These are phyloP conservation scores for Meta bourneti DNA, from an alignment of 2,888 invertebrate species.

Conservation along the genomic window DNA sequence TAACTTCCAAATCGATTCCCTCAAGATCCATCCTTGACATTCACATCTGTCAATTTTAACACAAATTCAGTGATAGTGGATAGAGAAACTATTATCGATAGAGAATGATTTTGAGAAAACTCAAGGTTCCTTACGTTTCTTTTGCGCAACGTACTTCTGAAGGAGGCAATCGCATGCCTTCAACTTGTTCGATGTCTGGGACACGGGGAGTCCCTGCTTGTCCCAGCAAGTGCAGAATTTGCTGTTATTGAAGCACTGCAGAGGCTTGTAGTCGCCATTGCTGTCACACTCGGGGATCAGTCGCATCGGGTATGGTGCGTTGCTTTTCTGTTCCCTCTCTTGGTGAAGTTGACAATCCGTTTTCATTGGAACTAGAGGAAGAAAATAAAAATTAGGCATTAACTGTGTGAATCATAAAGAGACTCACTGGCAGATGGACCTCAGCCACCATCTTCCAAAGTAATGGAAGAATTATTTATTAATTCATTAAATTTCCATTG, in stretches of 20 bases:
- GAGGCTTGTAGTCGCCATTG: constrained; percentile 53
- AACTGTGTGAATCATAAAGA: no score
- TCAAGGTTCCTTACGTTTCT: constrained; percentile 28
- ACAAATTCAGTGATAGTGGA: no score
- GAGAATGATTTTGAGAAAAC: neutral
- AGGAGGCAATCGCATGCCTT: constrained; percentile 40
- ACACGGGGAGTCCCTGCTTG: constrained; percentile 30
- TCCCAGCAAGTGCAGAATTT: constrained; percentile 54
- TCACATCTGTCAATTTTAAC: no score
- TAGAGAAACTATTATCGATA: neutral
- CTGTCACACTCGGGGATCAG: constrained; percentile 58
- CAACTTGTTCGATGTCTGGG: constrained; percentile 28
- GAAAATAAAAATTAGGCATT: no score
- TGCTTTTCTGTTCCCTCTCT: constrained; percentile 36
- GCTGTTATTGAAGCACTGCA: constrained; percentile 63
- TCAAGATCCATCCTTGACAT: no score
- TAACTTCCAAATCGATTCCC: no score
- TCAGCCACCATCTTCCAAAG: no score
- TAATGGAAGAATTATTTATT: no score
- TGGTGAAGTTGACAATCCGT: constrained; percentile 48
- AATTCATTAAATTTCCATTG: no score
- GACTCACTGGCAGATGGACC: no score
- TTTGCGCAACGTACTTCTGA: neutral
- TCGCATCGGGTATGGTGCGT: constrained; percentile 50
- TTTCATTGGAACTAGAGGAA: neutral